phyloP scores from a whole-genome alignment of 92 coral and sea anemone species.

The Epizoanthus fatuus region DNA sequence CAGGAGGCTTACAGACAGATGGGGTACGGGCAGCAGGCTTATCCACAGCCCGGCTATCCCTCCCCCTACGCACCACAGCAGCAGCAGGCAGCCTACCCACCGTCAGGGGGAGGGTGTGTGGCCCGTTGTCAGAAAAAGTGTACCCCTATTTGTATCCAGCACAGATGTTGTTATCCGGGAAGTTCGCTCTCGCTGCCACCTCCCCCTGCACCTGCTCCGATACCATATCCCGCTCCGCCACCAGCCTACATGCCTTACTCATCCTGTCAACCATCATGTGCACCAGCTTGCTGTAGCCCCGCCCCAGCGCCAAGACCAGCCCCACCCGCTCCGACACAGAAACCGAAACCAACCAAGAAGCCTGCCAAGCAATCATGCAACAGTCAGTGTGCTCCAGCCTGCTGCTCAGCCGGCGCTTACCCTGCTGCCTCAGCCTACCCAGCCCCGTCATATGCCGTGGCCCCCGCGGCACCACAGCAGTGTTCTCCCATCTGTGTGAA shows the following conservation, averaged over 20 bases:
- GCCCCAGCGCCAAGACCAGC: constrained; percentile 62
- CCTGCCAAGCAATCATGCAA: constrained; percentile 57
- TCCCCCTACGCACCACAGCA: constrained; percentile 9
- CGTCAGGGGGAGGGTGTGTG: constrained; percentile 80
- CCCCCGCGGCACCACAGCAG: constrained; percentile 30
- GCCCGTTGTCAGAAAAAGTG: constrained; percentile 74
- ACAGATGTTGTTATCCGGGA: constrained; percentile 80
- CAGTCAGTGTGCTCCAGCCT: constrained; percentile 79
- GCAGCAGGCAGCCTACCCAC: constrained; percentile 68
- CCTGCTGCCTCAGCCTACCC: constrained; percentile 57
- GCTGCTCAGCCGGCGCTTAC: constrained; percentile 76
- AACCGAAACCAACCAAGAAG: constrained; percentile 58
- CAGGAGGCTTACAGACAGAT: neutral
- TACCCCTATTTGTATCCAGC: constrained; percentile 84
- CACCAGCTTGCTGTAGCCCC: constrained; percentile 81
- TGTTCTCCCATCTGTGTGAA: constrained; percentile 88
- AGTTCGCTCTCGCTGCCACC: constrained; percentile 43
- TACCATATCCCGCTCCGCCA: constrained; percentile 71
- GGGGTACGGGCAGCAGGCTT: constrained; percentile 1
- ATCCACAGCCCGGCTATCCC: constrained; percentile 5
- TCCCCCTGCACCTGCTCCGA: constrained; percentile 74
- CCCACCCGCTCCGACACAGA: constrained; percentile 58
- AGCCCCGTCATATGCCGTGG: constrained; percentile 55
- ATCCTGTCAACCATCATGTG: constrained; percentile 82
- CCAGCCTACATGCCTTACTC: constrained; percentile 59